Evolutionary conservation across 2,113 vertebrate species (phyloP).

Genomic region (Percina caprodes): DNA sequence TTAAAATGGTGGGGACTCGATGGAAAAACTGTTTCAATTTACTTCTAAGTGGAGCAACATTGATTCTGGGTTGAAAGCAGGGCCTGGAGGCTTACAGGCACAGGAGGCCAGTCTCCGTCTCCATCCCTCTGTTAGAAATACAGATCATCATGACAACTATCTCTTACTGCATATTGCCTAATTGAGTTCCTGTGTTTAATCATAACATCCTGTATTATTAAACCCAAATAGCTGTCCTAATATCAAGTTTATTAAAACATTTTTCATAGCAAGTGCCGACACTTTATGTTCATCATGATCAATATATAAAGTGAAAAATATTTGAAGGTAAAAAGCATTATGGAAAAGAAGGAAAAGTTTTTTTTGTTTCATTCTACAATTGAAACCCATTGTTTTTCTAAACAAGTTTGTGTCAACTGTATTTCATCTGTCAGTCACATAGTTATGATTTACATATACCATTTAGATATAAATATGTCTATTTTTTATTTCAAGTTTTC

Average conservation of each 20-base stretch:
- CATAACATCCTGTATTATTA: conserved; percentile 31
- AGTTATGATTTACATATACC: too few relatives aligned
- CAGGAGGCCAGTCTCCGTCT: conserved; percentile 25
- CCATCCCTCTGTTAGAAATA: conserved; percentile 32
- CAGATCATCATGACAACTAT: conserved; percentile 28
- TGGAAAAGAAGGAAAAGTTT: background rate
- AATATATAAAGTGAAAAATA: background rate
- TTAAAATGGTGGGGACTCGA: conserved; percentile 75
- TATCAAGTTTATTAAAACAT: conserved; percentile 1
- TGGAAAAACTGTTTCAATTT: conserved; percentile 82
- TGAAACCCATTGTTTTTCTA: background rate
- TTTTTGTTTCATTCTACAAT: background rate
- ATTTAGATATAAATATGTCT: background rate
- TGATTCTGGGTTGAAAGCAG: conserved; percentile 77
- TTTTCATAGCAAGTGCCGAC: background rate
- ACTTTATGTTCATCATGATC: background rate
- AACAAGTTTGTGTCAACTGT: background rate
- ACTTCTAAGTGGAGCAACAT: conserved; percentile 79
- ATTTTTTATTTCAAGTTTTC: too few relatives aligned
- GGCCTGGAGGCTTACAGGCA: conserved; percentile 61
- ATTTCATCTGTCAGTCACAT: background rate
- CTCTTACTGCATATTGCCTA: conserved; percentile 27
- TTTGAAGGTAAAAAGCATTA: background rate
- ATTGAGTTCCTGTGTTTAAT: conserved; percentile 48
- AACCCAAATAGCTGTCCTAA: background rate